A percentile compares a stretch with the other conserved stretches of the same genome.
Conservation (phyloP, 2,113 vertebrate genomes). For the Pangasianodon hypophthalmus region DNA sequence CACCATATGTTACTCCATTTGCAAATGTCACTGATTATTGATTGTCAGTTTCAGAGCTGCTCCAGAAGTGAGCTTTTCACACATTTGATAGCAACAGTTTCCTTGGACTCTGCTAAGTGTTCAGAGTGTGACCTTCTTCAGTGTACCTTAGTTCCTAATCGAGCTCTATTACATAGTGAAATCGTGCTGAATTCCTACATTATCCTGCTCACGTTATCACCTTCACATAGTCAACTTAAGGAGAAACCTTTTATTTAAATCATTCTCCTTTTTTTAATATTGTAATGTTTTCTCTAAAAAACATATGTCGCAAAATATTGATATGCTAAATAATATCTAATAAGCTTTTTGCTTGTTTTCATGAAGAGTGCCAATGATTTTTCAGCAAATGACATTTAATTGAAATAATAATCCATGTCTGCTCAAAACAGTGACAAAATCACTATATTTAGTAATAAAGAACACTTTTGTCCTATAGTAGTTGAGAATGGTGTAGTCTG, state of each 20-base stretch:
- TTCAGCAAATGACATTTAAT: neutral
- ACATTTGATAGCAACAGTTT: neutral
- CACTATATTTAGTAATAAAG: neutral
- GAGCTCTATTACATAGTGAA: neutral
- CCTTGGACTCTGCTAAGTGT: neutral
- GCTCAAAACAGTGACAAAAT: neutral
- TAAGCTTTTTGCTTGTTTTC: neutral
- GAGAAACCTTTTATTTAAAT: neutral
- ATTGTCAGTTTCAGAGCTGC: constrained; percentile 14
- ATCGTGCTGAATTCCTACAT: neutral
- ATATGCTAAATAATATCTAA: neutral
- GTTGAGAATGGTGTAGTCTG: neutral
- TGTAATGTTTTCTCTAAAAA: neutral
- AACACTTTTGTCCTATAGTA: neutral
- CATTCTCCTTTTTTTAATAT: neutral
- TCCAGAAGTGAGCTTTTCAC: neutral
- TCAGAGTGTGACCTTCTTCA: neutral
- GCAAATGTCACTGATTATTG: constrained; percentile 48
- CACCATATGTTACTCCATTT: neutral
- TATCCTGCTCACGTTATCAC: neutral
- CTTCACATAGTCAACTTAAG: neutral
- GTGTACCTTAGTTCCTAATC: neutral
- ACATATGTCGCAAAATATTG: neutral
- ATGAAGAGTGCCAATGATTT: neutral
- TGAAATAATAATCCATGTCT: neutral